Percentiles rank a stretch among this genome's conserved stretches.
phyloP scores from a whole-genome alignment of 2,113 vertebrate genomes.

The Fregata magnificens region DNA sequence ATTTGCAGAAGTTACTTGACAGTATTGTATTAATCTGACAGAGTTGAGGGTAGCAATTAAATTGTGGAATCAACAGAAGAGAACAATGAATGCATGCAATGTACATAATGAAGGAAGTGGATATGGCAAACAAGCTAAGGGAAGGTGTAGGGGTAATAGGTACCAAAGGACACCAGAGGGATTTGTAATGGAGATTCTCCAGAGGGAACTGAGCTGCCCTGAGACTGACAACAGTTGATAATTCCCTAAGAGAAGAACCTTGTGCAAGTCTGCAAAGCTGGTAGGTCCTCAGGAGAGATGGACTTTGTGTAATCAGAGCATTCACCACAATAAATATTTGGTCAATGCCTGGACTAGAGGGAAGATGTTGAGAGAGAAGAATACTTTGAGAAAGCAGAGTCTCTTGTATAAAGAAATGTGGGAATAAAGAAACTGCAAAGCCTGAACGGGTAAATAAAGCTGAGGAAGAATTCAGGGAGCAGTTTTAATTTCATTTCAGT shows the following conservation, averaged over 20 bases:
- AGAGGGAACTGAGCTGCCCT: neutral
- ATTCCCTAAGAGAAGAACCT: neutral
- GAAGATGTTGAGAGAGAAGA: neutral
- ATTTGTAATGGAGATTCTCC: neutral
- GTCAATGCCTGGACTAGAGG: neutral
- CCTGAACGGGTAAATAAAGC: neutral
- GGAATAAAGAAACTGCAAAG: neutral
- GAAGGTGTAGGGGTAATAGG: neutral
- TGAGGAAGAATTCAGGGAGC: neutral
- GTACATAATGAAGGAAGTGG: neutral
- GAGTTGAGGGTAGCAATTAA: neutral
- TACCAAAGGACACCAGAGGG: neutral
- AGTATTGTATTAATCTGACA: neutral
- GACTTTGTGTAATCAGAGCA: neutral
- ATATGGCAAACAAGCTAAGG: neutral
- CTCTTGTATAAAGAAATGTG: neutral
- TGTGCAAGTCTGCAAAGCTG: neutral
- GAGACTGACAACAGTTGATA: neutral
- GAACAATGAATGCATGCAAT: neutral
- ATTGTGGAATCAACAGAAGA: neutral
- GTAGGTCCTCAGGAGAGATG: neutral
- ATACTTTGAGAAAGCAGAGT: neutral
- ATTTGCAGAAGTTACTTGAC: conserved; percentile 3
- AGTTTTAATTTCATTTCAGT: neutral
- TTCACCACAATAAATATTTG: neutral